Evolutionary conservation across 2,888 invertebrate genomes (phyloP).

Genomic region (Leucophora obtusa): DNA sequence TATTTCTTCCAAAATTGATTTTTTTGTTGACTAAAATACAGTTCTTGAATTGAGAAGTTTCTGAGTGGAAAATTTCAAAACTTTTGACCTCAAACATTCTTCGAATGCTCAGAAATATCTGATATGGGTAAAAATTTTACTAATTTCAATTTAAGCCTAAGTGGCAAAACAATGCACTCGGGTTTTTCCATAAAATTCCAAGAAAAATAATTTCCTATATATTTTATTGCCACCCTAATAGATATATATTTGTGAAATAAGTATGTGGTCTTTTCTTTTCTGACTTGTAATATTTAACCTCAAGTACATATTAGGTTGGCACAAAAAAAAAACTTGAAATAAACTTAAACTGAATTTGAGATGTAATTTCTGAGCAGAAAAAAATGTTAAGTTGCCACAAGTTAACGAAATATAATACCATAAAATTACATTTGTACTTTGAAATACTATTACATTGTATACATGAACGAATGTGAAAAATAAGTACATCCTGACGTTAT

Average conservation of each 20-base stretch:
- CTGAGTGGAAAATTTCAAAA: no score
- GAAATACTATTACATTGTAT: constrained; percentile 3
- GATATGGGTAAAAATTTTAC: no score
- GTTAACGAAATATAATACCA: constrained; percentile 4
- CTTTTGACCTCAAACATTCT: no score
- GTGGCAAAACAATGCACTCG: no score
- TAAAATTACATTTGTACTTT: constrained; percentile 20
- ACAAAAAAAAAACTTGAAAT: not conserved
- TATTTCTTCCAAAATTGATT: no score
- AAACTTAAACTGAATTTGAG: constrained; percentile 34
- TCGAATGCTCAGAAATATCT: no score
- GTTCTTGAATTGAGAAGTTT: no score
- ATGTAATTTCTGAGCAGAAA: constrained; percentile 28
- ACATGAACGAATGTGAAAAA: not conserved
- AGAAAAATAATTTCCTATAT: no score
- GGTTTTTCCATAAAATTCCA: no score
- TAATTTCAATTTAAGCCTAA: no score
- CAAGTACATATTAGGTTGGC: not conserved
- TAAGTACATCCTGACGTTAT: constrained; percentile 23
- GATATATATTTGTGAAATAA: not conserved
- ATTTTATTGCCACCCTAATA: no score
- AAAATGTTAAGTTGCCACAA: constrained; percentile 21
- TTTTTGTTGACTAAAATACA: no score
- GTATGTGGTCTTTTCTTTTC: not conserved
- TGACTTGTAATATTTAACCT: constrained; percentile 12